Evolutionary conservation across 2,797 vertebrate genomes (phyloP), one percentile per base, ranked within the genome.

Genomic region (Falco rusticolus): DNA sequence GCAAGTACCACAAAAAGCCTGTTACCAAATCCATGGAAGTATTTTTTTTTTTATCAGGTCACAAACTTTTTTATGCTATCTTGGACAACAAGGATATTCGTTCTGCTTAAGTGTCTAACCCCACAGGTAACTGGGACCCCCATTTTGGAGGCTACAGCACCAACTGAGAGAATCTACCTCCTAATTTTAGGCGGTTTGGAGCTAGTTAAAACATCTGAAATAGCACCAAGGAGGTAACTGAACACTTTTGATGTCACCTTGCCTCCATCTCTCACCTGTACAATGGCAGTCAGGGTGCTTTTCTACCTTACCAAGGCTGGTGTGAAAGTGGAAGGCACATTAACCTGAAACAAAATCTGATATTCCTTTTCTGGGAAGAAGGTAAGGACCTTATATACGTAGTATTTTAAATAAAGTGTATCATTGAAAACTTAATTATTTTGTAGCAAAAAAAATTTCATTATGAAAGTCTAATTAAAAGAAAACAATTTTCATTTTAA

Each of bases 381-480:
- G 24, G 43, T 68, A 94, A 72, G 26, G 13, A 63, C n/a, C 28
- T 89, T 85, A 56, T 19, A 54, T 25, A 85, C 41, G 18, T n/a
- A 68, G 13, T 29, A 72, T 69, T 91, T 92, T 47, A 91, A 95
- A 91, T 85, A 90, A 94, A 95, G 51, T 25, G n/a, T 89, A 72
- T 84, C 0, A 61, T 95, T 87, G 47, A 90, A 94, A 94, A 91
- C 24, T 45, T 89, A 89, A 95, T 90, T 96, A 90, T 96, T 97
- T 93, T 34, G n/a, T 83, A 90, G 74, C 85, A 66, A 90, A 96
- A 96, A 96, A 96, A 94, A 93, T 66, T 37, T 92, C 63, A 89
- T 92, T 87, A 95, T 86, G 63, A 84, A 91, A 89, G 57, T 69
- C 50, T 93, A 97, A 97, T 96, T 96, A 97, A 97, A 93, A 92